Evolutionary conservation across 2,888 invertebrate genomes (phyloP), one percentile per base, ranked within the genome.

Genomic region (Eurytoma californica): DNA sequence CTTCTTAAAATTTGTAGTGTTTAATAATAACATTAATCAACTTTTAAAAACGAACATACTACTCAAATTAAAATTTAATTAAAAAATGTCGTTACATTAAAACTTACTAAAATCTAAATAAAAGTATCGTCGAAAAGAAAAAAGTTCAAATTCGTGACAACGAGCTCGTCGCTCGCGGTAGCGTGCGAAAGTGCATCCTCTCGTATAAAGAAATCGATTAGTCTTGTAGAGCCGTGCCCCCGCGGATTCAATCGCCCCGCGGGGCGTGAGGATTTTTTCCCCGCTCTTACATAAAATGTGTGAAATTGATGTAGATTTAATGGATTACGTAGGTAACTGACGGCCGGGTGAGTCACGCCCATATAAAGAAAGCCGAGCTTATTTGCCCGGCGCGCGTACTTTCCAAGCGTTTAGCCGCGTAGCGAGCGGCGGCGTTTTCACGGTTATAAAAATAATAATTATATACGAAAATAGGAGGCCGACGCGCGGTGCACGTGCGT

Each of bases 191-290:
- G 58, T 68, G 49, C 39, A 51, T 70, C 68, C 72, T 39, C 28
- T 5, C 61, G 4, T 61, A 39, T 58, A 28, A 58, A 28, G 57
- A 60, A 72, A 77, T 72, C 51, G 72, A 77, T 77, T 72, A 66
- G 28, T 72, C 77, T 70, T 72, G 77, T 72, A 28, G 49, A 51
- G 75, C 72, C 77, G 12, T 72, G 58, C 77, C 77, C 77, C 39
- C 47, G 4, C 14, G 14, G 39, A 70, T 63, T 55, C 53, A 5
- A 66, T 77, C 57, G 57, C 14, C 16, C n/a, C 5, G 13, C 5
- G 28, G 28, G 0, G 13, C 53, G 60, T 51, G 39, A 9, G 16
- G n/a, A 61, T 53, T 58, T 18, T 47, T 30, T 39, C 39, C 39
- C 39, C 5, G 12, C 49, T 61, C 68, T 72, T 72, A 67, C 68